Base-by-base conservation (phyloP, 1,140 invertebrate species). In the Drosophila busckii region DNA sequence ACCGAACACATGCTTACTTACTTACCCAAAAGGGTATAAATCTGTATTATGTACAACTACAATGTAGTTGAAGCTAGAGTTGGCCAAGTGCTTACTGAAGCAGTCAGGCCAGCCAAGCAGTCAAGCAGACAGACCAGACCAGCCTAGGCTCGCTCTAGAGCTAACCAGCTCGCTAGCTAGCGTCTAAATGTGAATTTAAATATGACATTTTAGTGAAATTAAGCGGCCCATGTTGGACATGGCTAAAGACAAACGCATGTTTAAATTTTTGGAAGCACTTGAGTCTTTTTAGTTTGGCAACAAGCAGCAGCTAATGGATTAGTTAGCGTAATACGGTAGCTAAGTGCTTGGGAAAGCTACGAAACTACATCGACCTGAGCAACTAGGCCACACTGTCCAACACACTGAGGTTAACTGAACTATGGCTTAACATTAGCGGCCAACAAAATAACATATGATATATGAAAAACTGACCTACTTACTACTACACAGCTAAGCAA, bases 161-260 rank as follows among this genome's bases (percentile, higher is more conserved):
- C 46, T 41, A 42, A 45, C 26, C 26, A 63, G 44, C 63, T 38
- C 29, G 63, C 49, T 67, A 60, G 73, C 73, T 63, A 78, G 69
- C 68, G 68, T 78, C 59, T 69, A 76, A 76, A 76, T 78, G 67
- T 65, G 71, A 78, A 76, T 78, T 70, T 78, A 78, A 76, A 63
- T 76, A 76, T 67, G 67, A 60, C 56, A 78, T 65, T 76, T 78
- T 78, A 70, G 64, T 59, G 56, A 71, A 78, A 76, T 78, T 76
- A 78, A 54, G 54, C 48, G 50, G 23, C 25, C 34, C 48, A 50
- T 55, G 54, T 56, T 42, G 53, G 70, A 66, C 71, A 66, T 52
- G 66, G 28, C 53, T n/a, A n/a, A n/a, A n/a, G n/a, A n/a, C n/a
- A n/a, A n/a, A n/a, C n/a, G n/a, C n/a, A n/a, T n/a, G n/a, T 73